Base-by-base conservation (phyloP, 2,797 vertebrate species). In the Epinephelus awoara region DNA sequence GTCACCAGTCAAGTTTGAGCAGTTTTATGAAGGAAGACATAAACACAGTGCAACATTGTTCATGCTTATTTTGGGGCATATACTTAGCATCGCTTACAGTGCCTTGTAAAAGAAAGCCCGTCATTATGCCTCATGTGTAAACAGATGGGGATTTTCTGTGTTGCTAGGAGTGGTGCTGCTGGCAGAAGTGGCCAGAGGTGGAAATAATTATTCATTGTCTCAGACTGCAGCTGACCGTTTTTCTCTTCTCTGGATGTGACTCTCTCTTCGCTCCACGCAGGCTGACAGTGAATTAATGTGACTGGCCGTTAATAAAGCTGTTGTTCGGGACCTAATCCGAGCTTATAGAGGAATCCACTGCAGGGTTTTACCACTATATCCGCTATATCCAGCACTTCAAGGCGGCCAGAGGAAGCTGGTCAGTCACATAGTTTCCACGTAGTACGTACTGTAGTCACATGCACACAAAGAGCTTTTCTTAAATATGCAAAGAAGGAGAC, bases 11-110 rank as follows among this genome's bases (percentile, higher is more conserved):
- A 40, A 25, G 46, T 57, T 76, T 79, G 25, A 73, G 73, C 64
- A 3, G 72, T 62, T 90, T 77, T 17, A 71, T 12, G 58, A 78
- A 71, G 66, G 70, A 86, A 86, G 75, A 79, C 78, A 74, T 87
- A 88, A 90, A 91, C 83, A 89, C 84, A 90, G 83, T 78, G 79
- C 23, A 29, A 29, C 72, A 88, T 91, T 92, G 90, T 92, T 90
- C 75, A 1, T 70, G 42, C 73, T 90, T 91, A 91, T 92, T 91
- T 88, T 65, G 62, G 58, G 87, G 29, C 49, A 58, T 86, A 87
- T 85, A 89, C 75, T 87, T 87, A 83, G 50, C 59, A 84, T 92
- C 56, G 85, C 89, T 91, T 85, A 87, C 80, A 86, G 80, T 82
- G 85, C 66, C 58, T 65, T 83, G 62, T 62, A 85, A 74, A 87